These are phyloP conservation scores for Chesias legatella DNA, from an alignment of 2,888 invertebrate species.

Conservation along the genomic window DNA sequence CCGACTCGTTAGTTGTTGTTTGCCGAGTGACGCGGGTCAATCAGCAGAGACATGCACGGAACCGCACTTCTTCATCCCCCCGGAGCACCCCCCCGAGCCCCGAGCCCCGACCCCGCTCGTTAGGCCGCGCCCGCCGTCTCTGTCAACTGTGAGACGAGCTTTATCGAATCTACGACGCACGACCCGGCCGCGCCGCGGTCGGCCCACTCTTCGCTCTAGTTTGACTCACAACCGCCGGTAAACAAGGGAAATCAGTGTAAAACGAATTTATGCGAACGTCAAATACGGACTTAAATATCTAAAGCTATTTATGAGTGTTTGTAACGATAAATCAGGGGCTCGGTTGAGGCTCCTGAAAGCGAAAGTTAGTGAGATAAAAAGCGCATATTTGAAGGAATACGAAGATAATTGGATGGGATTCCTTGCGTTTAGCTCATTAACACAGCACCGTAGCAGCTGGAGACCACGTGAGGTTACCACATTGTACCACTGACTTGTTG, in stretches of 20 bases:
- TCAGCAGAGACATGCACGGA: slow-evolving; percentile 81
- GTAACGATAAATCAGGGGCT: slow-evolving; percentile 22
- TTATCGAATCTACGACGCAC: slow-evolving; percentile 80
- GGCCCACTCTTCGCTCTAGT: slow-evolving; percentile 73
- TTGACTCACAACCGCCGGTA: slow-evolving; percentile 71
- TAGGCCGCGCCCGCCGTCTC: slow-evolving; percentile 75
- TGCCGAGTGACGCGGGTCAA: slow-evolving; percentile 81
- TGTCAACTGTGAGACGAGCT: slow-evolving; percentile 78
- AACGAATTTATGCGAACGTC: slow-evolving; percentile 67
- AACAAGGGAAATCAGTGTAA: slow-evolving; percentile 76
- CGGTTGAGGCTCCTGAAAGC: slow-evolving; percentile 20
- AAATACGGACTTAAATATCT: slow-evolving; percentile 46
- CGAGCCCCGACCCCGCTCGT: slow-evolving; percentile 56
- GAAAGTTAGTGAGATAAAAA: slow-evolving; percentile 20
- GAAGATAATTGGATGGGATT: slow-evolving; percentile 61
- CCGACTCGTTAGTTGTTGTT: slow-evolving; percentile 80
- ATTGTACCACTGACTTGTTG: slow-evolving; percentile 15
- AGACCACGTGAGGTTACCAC: slow-evolving; percentile 56
- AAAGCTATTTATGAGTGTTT: slow-evolving; percentile 30
- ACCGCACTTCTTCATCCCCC: slow-evolving; percentile 77
- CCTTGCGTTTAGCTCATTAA: slow-evolving; percentile 69
- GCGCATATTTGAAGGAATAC: slow-evolving; percentile 19
- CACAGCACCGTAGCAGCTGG: slow-evolving; percentile 56
- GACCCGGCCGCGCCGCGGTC: slow-evolving; percentile 72
- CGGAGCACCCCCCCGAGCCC: slow-evolving; percentile 41